Conservation (phyloP, 2,888 invertebrate species). For the Dryobota labecula region DNA sequence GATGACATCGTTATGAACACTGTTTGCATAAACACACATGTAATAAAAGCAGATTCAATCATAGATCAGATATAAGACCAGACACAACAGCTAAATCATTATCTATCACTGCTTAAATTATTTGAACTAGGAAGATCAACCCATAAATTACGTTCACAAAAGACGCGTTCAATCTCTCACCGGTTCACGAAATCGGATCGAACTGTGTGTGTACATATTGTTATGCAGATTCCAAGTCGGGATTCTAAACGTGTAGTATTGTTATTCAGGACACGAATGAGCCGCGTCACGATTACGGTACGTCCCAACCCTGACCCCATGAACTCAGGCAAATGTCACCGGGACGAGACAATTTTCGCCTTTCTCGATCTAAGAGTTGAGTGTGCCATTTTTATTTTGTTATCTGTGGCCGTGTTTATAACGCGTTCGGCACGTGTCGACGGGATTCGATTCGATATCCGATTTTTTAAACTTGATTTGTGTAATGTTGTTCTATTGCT, state of each 20-base stretch:
- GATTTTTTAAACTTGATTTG: conserved; percentile 45
- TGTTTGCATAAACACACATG: neutral
- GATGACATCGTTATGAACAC: conserved; percentile 7
- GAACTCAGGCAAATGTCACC: conserved; percentile 86
- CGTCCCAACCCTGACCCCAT: conserved; percentile 86
- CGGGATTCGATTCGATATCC: conserved; percentile 44
- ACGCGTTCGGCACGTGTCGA: conserved; percentile 43
- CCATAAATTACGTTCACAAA: conserved; percentile 55
- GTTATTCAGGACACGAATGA: conserved; percentile 83
- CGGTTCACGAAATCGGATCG: conserved; percentile 64
- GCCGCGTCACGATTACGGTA: conserved; percentile 79
- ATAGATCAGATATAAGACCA: conserved; percentile 32
- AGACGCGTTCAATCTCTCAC: conserved; percentile 57
- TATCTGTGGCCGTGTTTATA: conserved; percentile 59
- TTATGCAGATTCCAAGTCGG: conserved; percentile 80
- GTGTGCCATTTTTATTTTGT: conserved; percentile 60
- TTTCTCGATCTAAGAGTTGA: conserved; percentile 50
- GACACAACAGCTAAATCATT: conserved; percentile 25
- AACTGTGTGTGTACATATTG: conserved; percentile 68
- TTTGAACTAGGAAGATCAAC: conserved; percentile 49
- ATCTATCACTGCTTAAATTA: conserved; percentile 35
- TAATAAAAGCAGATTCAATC: conserved; percentile 24
- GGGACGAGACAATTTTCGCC: conserved; percentile 71
- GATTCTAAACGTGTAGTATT: conserved; percentile 79
- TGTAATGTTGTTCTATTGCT: conserved; percentile 43